phyloP scores from a whole-genome alignment of 2,797 vertebrate genomes.

The Spinibarbus caldwelli region DNA sequence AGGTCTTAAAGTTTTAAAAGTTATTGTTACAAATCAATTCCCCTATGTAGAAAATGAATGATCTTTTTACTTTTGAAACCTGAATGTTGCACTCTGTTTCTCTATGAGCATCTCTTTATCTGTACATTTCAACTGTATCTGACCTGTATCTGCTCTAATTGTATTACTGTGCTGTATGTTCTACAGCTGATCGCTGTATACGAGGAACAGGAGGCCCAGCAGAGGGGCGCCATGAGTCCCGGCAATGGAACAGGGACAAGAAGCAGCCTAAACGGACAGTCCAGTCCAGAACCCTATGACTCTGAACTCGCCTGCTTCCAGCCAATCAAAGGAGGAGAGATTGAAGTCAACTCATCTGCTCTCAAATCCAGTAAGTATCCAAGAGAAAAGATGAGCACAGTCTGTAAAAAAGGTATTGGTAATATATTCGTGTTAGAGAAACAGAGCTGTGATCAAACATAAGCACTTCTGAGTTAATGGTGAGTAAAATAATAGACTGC shows the following conservation, averaged over 20 bases:
- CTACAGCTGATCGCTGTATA: conserved; percentile 93
- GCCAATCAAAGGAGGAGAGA: conserved; percentile 87
- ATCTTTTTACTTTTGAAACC: neutral
- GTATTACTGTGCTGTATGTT: conserved; percentile 21
- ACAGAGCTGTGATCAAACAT: conserved; percentile 36
- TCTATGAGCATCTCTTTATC: neutral
- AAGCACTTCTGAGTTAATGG: conserved; percentile 55
- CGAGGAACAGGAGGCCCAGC: conserved; percentile 84
- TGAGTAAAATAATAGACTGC: conserved; percentile 56
- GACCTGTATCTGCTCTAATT: neutral
- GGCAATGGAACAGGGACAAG: conserved; percentile 24
- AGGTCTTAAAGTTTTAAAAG: neutral
- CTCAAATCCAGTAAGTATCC: conserved; percentile 89
- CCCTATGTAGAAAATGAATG: neutral
- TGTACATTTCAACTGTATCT: neutral
- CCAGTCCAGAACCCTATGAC: conserved; percentile 89
- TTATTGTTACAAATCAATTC: neutral
- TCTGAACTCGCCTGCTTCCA: conserved; percentile 88
- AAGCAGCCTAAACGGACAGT: conserved; percentile 60
- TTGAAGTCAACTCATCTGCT: conserved; percentile 92
- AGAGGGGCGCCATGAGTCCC: conserved; percentile 64
- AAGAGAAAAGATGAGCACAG: neutral
- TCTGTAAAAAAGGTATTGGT: neutral
- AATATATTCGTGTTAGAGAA: conserved; percentile 1
- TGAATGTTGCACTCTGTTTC: neutral